Evolutionary conservation across 2,797 vertebrate species (phyloP).

Genomic region (Syndactyla subalaris): DNA sequence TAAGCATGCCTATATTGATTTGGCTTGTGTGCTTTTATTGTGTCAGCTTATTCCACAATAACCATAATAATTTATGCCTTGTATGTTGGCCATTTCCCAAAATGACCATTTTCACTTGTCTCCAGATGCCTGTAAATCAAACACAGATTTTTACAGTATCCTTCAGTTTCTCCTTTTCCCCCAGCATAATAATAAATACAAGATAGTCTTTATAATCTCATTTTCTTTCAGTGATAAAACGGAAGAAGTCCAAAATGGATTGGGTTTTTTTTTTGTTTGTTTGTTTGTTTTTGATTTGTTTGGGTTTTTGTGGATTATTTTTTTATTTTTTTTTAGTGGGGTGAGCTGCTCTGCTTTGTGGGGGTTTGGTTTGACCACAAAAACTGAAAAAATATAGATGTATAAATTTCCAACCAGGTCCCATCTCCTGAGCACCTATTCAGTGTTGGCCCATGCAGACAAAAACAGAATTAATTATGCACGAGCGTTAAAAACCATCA

Average conservation of each 20-base stretch:
- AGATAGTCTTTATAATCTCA: neutral
- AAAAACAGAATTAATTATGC: neutral
- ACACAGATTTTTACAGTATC: neutral
- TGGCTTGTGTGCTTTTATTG: neutral
- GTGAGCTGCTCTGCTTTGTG: too few relatives aligned
- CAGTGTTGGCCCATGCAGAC: fast-evolving
- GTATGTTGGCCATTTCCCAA: neutral
- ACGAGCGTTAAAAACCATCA: neutral
- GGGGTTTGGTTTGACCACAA: neutral
- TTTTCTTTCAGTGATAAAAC: neutral
- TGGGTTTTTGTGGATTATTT: too few relatives aligned
- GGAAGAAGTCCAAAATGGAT: neutral
- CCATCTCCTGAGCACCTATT: neutral
- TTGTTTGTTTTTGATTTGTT: neutral
- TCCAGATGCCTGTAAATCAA: neutral
- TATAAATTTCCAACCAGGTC: neutral
- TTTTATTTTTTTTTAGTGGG: too few relatives aligned
- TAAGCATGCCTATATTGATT: neutral
- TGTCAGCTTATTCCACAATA: neutral
- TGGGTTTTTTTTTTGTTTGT: neutral
- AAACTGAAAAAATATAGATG: neutral
- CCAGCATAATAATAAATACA: neutral
- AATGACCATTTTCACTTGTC: neutral
- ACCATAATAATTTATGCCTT: neutral
- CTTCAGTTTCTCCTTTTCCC: neutral